Conservation (phyloP, 2,113 vertebrate genomes). For the Gambusia affinis region DNA sequence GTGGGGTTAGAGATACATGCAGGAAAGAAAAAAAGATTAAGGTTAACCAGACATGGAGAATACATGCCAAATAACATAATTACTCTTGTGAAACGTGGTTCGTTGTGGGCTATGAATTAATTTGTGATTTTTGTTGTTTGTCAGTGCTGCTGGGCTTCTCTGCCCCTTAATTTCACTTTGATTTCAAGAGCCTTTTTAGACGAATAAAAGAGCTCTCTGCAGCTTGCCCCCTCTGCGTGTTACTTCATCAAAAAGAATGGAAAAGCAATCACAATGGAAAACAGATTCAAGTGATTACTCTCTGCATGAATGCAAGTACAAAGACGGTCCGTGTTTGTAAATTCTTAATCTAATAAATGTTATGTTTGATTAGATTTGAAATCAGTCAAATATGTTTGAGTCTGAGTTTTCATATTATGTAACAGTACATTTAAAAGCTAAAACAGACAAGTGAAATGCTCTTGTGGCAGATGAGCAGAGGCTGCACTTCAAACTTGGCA, state of each 20-base stretch:
- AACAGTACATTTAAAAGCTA: constrained; percentile 45
- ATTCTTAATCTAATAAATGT: constrained; percentile 27
- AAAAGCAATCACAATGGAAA: constrained; percentile 18
- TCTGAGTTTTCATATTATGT: constrained; percentile 41
- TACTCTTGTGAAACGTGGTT: not conserved
- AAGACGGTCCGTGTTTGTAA: constrained; percentile 21
- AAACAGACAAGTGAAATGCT: constrained; percentile 60
- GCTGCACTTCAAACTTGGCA: constrained; percentile 56
- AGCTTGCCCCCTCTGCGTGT: constrained; percentile 17
- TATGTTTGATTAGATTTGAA: constrained; percentile 38
- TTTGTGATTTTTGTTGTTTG: constrained; percentile 37
- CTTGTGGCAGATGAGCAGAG: constrained; percentile 57
- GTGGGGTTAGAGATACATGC: not conserved
- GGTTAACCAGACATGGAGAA: not conserved
- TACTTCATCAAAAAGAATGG: constrained; percentile 32
- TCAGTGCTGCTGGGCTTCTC: constrained; percentile 14
- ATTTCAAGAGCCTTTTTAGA: not conserved
- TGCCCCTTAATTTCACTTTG: not conserved
- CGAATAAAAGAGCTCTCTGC: not conserved
- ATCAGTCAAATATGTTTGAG: constrained; percentile 14
- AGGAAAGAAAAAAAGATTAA: not conserved
- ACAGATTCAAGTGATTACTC: constrained; percentile 22
- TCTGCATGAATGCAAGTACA: not conserved
- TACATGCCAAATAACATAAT: not conserved
- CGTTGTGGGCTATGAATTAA: not conserved